Base-by-base conservation (phyloP, 2,888 invertebrate genomes). In the Furcula furcula region DNA sequence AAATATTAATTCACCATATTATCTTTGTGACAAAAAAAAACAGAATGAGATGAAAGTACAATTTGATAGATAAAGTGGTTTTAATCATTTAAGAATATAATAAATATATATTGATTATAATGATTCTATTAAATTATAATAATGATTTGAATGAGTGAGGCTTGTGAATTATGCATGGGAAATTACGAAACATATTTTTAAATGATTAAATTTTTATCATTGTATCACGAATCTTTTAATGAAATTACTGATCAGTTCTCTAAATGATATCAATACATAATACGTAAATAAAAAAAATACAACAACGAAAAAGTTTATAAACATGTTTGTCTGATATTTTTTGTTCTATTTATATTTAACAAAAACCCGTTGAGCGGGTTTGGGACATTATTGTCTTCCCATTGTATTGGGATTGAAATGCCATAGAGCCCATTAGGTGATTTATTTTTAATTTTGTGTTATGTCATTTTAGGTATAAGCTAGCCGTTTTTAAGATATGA, bases 301-400 rank as follows among this genome's bases (percentile, higher is more conserved):
- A 4, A 16, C 4, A 28, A 28, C 11, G 7, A 21, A 9, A 36
- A 46, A 54, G 52, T 56, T 48, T 50, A 12, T 10, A 18, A 18
- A 18, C 28, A 2, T 51, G 54, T 48, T 45, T 49, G n/a, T n/a
- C n/a, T n/a, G n/a, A n/a, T n/a, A n/a, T n/a, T 41, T 35, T 44
- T 25, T 22, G 28, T 47, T 56, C 40, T 48, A 43, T 36, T 41
- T 42, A 46, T 43, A 33, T 37, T 47, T 31, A 19, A 13, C 4
- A 2, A 31, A 35, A 47, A n/a, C 68, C 63, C 58, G 71, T 74
- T 68, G 70, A 70, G 42, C 70, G 61, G 69, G 65, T 51, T 54
- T 61, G 69, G 64, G 68, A 60, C 43, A 46, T 58, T 58, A 29
- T 50, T 51, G 61, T 56, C 53, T 57, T 61, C 56, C 59, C 56